Evolutionary conservation across 2,113 vertebrate genomes (phyloP).

Genomic region (Triplophysa siluroides): DNA sequence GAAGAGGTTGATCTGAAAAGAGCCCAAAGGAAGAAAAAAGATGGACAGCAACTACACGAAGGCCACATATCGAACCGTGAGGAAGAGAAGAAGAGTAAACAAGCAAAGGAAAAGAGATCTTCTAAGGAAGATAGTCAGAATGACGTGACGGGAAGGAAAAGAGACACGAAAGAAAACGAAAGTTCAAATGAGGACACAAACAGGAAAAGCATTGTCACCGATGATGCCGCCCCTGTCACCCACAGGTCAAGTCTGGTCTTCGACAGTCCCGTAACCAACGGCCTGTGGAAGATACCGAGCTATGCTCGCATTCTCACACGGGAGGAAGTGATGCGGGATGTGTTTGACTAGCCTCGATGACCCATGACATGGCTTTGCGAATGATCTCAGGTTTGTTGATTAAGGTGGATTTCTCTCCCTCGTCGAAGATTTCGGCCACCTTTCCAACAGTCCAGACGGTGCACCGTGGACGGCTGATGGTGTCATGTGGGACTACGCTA

Average conservation of each 20-base stretch:
- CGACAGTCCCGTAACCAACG: conserved; percentile 80
- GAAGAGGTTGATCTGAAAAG: conserved; percentile 23
- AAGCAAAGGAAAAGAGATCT: conserved; percentile 48
- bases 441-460: too few species aligned
- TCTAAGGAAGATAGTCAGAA: conserved; percentile 48
- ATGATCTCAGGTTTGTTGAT: too few species aligned
- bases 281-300: conserved; percentile 86
- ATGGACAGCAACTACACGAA: background rate
- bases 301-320: conserved; percentile 74
- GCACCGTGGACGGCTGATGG: too few species aligned
- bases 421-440: too few species aligned
- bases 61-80: conserved; percentile 40
- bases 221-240: conserved; percentile 39
- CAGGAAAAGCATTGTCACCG: conserved; percentile 35
- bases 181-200: conserved; percentile 9
- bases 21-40: conserved; percentile 36
- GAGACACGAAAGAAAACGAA: background rate
- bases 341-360: conserved; percentile 56
- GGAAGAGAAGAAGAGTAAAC: conserved; percentile 48
- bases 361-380: too few species aligned
- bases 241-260: conserved; percentile 65
- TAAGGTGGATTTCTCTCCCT: too few species aligned
- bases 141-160: conserved; percentile 10
- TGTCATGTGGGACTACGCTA: too few species aligned
- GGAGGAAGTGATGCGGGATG: conserved; percentile 68